These are phyloP conservation scores for Chauna torquata DNA, from an alignment of 2,113 vertebrate species.

Conservation along the genomic window DNA sequence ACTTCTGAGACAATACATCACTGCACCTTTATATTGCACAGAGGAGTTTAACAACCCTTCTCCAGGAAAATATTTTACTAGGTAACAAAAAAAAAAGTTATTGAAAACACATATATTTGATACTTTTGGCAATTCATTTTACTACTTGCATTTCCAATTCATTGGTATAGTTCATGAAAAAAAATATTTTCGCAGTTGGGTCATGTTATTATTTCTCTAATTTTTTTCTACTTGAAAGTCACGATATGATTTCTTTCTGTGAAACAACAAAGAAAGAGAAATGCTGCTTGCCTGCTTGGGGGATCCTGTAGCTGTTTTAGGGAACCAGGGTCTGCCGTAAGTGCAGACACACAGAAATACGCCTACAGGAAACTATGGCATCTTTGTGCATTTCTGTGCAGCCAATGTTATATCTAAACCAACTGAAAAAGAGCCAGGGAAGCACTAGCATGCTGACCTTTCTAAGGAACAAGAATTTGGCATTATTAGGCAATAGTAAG, in stretches of 20 bases:
- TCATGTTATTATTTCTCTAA: constrained; percentile 40
- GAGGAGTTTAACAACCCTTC: constrained; percentile 41
- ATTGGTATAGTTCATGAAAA: constrained; percentile 57
- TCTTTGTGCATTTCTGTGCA: background rate
- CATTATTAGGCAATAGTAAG: background rate
- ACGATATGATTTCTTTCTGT: background rate
- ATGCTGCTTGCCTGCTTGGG: background rate
- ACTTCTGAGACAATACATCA: constrained; percentile 65
- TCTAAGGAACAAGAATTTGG: background rate
- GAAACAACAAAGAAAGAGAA: constrained; percentile 1
- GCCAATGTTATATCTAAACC: background rate
- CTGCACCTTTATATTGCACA: constrained; percentile 43
- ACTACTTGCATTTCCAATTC: constrained; percentile 58
- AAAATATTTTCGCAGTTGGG: constrained; percentile 9
- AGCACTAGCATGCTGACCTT: background rate
- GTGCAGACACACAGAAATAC: background rate
- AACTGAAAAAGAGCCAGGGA: background rate
- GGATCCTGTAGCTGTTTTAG: background rate
- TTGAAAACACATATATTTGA: constrained; percentile 59
- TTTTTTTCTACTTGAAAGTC: constrained; percentile 15
- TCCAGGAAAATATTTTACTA: constrained; percentile 62
- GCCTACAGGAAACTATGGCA: background rate
- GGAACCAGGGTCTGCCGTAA: background rate
- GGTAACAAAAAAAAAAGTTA: constrained; percentile 57
- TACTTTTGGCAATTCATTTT: constrained; percentile 61